These are phyloP conservation scores for Tipula helvola DNA, from an alignment of 2,888 invertebrate genomes.

Conservation along the genomic window DNA sequence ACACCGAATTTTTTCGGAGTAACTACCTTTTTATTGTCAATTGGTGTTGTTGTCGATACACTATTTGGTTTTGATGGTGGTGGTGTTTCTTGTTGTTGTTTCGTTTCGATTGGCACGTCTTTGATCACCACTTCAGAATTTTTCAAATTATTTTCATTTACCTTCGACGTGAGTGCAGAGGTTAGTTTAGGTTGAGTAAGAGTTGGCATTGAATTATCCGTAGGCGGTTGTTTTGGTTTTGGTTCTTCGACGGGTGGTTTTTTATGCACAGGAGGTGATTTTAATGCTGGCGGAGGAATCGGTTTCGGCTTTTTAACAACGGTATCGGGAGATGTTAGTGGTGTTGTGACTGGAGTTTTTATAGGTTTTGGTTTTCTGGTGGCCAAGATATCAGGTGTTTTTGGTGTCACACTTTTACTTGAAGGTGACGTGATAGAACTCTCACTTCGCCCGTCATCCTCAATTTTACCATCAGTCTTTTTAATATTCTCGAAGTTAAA, in stretches of 20 bases:
- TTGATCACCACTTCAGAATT: not conserved
- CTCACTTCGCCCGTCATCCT: not conserved
- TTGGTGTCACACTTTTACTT: not conserved
- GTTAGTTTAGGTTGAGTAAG: not conserved
- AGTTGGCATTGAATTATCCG: not conserved
- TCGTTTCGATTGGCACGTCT: not conserved
- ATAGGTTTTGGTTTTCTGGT: not conserved
- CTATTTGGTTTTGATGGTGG: constrained; percentile 6
- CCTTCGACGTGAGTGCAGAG: not conserved
- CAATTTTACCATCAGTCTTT: not conserved
- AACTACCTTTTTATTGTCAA: not conserved
- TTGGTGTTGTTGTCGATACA: not conserved
- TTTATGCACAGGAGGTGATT: not conserved
- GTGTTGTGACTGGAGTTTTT: not conserved
- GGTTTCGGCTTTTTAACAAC: not conserved
- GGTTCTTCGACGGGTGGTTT: not conserved
- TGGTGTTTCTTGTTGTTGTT: constrained; percentile 10
- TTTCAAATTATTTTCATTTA: not conserved
- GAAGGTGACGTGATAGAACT: not conserved
- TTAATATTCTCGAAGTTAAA: not conserved
- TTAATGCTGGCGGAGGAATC: not conserved
- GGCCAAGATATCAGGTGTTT: not conserved
- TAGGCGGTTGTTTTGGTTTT: not conserved
- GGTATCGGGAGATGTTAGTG: not conserved
- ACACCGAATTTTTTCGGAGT: constrained; percentile 11